Conservation (phyloP, 2,797 vertebrate species). For the Setipinna tenuifilis region DNA sequence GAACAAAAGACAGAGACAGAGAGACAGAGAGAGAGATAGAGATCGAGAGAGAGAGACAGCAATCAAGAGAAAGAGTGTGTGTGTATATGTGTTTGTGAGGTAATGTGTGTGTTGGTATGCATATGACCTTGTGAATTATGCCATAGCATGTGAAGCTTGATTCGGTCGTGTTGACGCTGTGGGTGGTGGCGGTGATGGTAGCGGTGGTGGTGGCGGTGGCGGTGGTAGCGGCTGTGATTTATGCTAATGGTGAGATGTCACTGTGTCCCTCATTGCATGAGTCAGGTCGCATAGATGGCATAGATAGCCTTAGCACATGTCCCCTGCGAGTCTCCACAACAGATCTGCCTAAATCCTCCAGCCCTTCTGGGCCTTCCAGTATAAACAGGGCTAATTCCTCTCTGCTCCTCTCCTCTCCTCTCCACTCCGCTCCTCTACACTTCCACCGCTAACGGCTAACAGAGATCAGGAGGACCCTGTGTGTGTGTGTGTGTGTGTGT, state of each 20-base stretch:
- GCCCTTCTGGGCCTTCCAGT: not conserved
- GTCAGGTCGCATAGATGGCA: not conserved
- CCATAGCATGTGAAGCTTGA: not conserved
- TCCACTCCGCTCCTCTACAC: too few species aligned
- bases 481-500: too few species aligned
- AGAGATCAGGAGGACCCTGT: not conserved
- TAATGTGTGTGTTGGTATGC: not conserved
- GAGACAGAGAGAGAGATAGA: too few species aligned
- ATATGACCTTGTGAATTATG: not conserved
- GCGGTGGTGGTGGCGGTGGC: not conserved
- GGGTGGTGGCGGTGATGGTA: not conserved
- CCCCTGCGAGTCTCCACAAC: not conserved
- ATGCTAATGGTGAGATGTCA: not conserved
- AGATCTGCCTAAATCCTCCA: not conserved
- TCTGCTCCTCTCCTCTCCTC: too few species aligned
- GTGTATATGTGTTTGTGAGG: not conserved
- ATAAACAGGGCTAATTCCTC: conserved; percentile 4
- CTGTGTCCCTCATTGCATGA: not conserved
- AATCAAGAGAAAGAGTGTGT: too few species aligned
- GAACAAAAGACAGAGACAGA: too few species aligned
- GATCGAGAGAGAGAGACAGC: too few species aligned
- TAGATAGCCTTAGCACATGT: not conserved
- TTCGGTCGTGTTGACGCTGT: not conserved
- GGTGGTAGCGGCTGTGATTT: not conserved
- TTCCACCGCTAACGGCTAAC: not conserved